Base-by-base conservation (phyloP, 2,797 vertebrate species). In the Clarias platycephalus region DNA sequence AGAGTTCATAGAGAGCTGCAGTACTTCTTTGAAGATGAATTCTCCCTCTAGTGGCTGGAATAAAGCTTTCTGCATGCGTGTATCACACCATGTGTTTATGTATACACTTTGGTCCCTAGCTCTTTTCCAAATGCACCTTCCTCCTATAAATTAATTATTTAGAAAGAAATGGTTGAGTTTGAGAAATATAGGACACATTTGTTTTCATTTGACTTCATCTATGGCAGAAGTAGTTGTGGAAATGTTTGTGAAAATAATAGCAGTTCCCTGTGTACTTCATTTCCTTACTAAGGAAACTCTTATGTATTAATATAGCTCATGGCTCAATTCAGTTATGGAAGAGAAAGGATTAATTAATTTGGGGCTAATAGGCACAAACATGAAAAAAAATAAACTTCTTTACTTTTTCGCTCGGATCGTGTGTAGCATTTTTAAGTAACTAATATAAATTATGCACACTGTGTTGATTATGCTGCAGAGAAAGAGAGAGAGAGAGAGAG, bases 301-400 rank as follows among this genome's bases (percentile, higher is more conserved):
- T 87, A 91, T 91, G 92, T 93, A 93, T 94, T 95, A 93, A 94
- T 94, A 94, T 95, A 91, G 95, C 95, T 95, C 0, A 91, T 95
- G 94, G 94, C 94, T 91, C 91, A 92, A 93, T 94, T 92, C 91
- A 86, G 91, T 92, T 93, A 93, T 93, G 90, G 92, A 92, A 93
- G 93, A 93, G 93, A 93, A 93, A 91, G 87, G 91, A 94, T 95
- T 95, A 91, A 96, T 96, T 95, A 95, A 95, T 95, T 94, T 95
- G 94, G 95, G 93, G 94, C 95, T 96, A 96, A 96, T 95, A 95
- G 94, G 94, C 95, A 95, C 93, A 95, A 95, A 95, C 94, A 95
- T 80, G 90, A 37, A 92, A 92, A 92, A 95, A 96, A 96, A 95
- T 94, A 95, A 95, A 95, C 94, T 94, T 95, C 94, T 95, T 95